Evolutionary conservation across 2,113 vertebrate species (phyloP).

Genomic region (Triplophysa tibetana): DNA sequence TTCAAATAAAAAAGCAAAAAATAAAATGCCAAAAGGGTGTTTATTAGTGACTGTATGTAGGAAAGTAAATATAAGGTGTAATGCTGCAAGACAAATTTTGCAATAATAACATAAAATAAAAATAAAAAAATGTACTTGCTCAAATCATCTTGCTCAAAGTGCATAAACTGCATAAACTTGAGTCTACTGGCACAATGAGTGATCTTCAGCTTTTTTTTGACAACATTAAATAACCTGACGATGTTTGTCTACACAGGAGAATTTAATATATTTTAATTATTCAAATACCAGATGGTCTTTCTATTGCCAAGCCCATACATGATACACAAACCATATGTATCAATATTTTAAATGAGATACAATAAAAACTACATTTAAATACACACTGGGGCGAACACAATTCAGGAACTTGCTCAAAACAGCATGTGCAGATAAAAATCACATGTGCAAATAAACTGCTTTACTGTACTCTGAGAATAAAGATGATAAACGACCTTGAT

Average conservation of each 20-base stretch:
- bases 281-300: constrained; percentile 68
- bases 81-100: too few species aligned
- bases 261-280: constrained; percentile 70
- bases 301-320: constrained; percentile 20
- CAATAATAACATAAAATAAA: too few species aligned
- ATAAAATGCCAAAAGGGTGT: too few species aligned
- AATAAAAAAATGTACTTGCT: too few species aligned
- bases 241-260: constrained; percentile 63
- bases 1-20: too few species aligned
- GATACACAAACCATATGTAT: not conserved
- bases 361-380: not conserved
- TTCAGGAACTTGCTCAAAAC: not conserved
- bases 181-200: not conserved
- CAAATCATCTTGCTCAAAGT: too few species aligned
- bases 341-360: constrained; percentile 13
- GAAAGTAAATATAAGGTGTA: too few species aligned
- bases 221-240: constrained; percentile 50
- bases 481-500: constrained; percentile 19
- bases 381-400: constrained; percentile 6
- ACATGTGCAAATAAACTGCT: not conserved
- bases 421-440: not conserved
- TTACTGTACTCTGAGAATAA: not conserved
- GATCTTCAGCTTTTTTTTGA: not conserved
- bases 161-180: too few species aligned
- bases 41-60: too few species aligned